phyloP scores from a whole-genome alignment of 2,888 invertebrate species.

The Nomada ruficornis region DNA sequence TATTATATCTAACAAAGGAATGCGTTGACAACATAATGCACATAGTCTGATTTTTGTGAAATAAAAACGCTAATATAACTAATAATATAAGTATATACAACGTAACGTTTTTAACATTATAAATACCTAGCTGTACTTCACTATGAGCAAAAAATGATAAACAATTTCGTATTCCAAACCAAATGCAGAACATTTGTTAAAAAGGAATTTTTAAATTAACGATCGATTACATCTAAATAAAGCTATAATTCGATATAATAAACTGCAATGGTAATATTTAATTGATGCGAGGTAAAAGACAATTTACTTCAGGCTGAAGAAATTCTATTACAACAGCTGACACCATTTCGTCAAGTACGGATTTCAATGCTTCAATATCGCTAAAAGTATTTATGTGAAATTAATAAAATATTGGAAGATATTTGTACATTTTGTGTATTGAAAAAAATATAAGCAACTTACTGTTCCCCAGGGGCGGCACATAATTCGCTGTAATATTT shows the following conservation, averaged over 20 bases:
- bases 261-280: conserved; percentile 56
- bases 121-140: neutral
- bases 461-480: conserved; percentile 88
- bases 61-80: neutral
- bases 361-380: conserved; percentile 87
- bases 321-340: conserved; percentile 91
- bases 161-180: too few species aligned
- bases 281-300: conserved; percentile 84
- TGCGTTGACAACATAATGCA: neutral
- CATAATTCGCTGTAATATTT: conserved; percentile 98
- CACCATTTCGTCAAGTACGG: conserved; percentile 90
- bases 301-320: conserved; percentile 91
- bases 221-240: neutral
- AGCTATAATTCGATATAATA: conserved; percentile 26
- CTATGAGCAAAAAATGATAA: neutral
- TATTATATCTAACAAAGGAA: neutral
- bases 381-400: conserved; percentile 83
- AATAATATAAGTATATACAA: neutral
- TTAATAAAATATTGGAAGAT: conserved; percentile 3
- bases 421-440: neutral
- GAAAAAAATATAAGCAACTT: conserved; percentile 76
- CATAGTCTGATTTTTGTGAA: neutral
- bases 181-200: too few species aligned
- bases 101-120: conserved; percentile 2
- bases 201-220: neutral